These are phyloP conservation scores for Phlogophora meticulosa DNA, from an alignment of 2,888 invertebrate species.

Conservation along the genomic window DNA sequence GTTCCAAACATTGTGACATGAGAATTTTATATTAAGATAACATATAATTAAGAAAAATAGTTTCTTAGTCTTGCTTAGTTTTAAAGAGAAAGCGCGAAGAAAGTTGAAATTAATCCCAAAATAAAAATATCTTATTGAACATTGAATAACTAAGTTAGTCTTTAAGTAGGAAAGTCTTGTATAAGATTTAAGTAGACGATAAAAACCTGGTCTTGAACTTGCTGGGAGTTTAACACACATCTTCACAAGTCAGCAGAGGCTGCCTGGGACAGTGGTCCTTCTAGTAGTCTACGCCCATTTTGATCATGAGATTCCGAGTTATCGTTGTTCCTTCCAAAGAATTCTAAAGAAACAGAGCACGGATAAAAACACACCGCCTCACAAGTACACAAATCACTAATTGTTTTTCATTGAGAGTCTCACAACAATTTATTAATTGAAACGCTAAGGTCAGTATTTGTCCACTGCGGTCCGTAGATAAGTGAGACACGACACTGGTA, in stretches of 20 bases:
- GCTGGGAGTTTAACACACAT: constrained; percentile 36
- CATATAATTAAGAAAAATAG: too few species aligned
- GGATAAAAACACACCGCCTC: constrained; percentile 13
- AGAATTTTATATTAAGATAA: too few species aligned
- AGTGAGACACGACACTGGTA: constrained; percentile 37
- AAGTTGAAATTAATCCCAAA: too few species aligned
- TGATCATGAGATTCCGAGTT: neutral
- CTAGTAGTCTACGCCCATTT: neutral
- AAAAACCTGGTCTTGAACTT: constrained; percentile 35
- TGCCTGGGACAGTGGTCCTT: neutral
- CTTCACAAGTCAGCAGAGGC: neutral
- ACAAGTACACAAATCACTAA: constrained; percentile 29
- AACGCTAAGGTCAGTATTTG: constrained; percentile 15
- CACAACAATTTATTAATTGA: constrained; percentile 29
- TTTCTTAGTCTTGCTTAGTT: too few species aligned
- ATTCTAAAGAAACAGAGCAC: neutral
- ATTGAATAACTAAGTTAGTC: too few species aligned
- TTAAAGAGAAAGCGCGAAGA: too few species aligned
- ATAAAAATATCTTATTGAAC: too few species aligned
- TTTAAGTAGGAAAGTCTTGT: too few species aligned
- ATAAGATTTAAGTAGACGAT: too few species aligned
- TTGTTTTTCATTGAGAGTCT: constrained; percentile 22
- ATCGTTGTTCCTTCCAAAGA: neutral
- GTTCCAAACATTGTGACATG: too few species aligned
- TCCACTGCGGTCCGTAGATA: constrained; percentile 19